Base-by-base conservation (phyloP, 2,797 vertebrate species). In the Crypturellus tataupa region DNA sequence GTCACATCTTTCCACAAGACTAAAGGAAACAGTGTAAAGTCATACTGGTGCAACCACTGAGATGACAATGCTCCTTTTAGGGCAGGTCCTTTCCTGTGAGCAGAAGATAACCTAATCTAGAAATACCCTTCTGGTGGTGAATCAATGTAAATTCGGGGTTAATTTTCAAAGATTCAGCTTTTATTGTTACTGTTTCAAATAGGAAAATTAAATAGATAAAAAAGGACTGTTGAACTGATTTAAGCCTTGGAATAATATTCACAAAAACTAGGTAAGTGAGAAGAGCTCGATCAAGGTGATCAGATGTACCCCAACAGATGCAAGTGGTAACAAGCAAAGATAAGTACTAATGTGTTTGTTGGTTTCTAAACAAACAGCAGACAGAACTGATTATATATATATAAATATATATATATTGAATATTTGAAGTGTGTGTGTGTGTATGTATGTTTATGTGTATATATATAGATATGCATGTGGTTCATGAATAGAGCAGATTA, bases 21-120 rank as follows among this genome's bases (percentile, higher is more conserved):
- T 1, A 69, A n/a, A 69, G 5, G 17, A 92, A 87, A 72, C 5
- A 9, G 20, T 42, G 47, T 62, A 76, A 85, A 46, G 18, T 2
- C 5, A 1, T 46, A 62, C 13, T 3, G 3, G 19, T 25, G 46
- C 76, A 8, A 19, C 56, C 16, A 33, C 2, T 0, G 0, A 79
- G 37, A 63, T 27, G 37, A 63, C 24, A 65, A 69, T 80, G 29
- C 37, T 69, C 24, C 23, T 1, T 18, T 39, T 33, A 10, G 19
- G n/a, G 19, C 12, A 85, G 35, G 42, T 39, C 0, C 0, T 51
- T 59, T 87, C 29, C 10, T 46, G 14, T 1, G 5, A 81, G 29
- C 3, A 65, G 49, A 85, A 87, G 6, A 23, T 75, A 91, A 82
- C 29, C 29, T 59, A 73, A 18, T 35, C 56, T 47, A 73, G 60